A percentile compares a stretch with the other conserved stretches of the same genome.
Conservation (phyloP, 1,140 invertebrate genomes). For the Sipha flava region DNA sequence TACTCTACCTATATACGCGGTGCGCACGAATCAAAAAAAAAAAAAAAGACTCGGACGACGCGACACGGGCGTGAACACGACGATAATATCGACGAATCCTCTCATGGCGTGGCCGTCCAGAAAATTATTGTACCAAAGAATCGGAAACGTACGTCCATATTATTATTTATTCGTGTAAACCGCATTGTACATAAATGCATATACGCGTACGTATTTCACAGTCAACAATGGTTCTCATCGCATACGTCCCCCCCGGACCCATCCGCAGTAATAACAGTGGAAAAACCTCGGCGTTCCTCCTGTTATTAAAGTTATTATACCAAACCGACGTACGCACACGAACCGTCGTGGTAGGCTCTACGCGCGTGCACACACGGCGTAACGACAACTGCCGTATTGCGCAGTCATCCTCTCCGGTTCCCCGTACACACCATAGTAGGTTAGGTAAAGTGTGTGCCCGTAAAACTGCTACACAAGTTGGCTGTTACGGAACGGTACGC, state of each 20-base stretch:
- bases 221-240: slow-evolving; percentile 17
- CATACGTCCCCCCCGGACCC: not conserved
- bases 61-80: too few species aligned
- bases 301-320: slow-evolving; percentile 16
- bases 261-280: not conserved
- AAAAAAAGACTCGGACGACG: too few species aligned
- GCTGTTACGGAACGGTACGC: too few species aligned
- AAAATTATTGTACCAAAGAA: too few species aligned
- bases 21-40: too few species aligned
- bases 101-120: too few species aligned
- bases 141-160: not conserved
- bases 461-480: too few species aligned
- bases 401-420: not conserved
- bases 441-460: too few species aligned
- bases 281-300: not conserved
- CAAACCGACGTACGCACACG: not conserved
- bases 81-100: too few species aligned
- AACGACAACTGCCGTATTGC: not conserved
- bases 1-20: not conserved
- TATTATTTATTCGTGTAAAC: not conserved
- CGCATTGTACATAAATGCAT: not conserved
- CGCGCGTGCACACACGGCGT: not conserved
- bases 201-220: not conserved
- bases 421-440: too few species aligned
- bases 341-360: not conserved